Evolutionary conservation across 2,113 vertebrate species (phyloP), one percentile per base, ranked within the genome.

Genomic region (Anhinga anhinga): DNA sequence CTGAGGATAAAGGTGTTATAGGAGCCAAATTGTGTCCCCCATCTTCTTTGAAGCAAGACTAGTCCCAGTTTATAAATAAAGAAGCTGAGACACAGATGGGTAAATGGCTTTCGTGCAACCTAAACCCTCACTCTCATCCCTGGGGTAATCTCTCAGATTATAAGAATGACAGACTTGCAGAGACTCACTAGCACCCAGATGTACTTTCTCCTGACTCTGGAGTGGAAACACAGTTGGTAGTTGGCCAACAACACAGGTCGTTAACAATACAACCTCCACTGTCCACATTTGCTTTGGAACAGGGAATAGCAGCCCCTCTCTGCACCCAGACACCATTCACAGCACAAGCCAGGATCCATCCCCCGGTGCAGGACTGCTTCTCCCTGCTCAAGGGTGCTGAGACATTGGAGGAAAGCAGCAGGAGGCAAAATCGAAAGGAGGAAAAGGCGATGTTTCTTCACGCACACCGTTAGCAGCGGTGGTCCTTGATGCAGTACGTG

Each of bases 391-490:
- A 10, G 17, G 53, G 10, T 63, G 34, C 47, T 21, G 30, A 29
- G 61, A 12, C 32, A 36, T 36, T 5, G 3, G 15, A 56, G 15
- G 36, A 14, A 69, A 72, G 23, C 16, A 50, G 27, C 59, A 40
- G n/a, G 52, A 67, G 16, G 19, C 12, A 67, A 47, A 59, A 73
- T 10, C 1, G 0, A 53, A 82, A 61, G 27, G 71, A 66, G 17
- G 40, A 49, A 53, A 63, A 83, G 29, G 18, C 58, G 36, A 7
- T 73, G 59, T 12, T 67, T 44, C 82, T 65, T 71, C 34, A 47
- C 2, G 10, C 0, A 0, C 18, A 7, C 14, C 2, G 0, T 40
- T 65, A 82, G 56, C 3, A 1, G 56, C 13, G 30, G 50, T 27
- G 58, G 52, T 47, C 58, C 47, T 52, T 30, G 27, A 32, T 62